Percentiles rank a stretch among this genome's conserved stretches.
Evolutionary conservation across 1,140 invertebrate genomes (phyloP).

Genomic region (Tetramorium simillimum): DNA sequence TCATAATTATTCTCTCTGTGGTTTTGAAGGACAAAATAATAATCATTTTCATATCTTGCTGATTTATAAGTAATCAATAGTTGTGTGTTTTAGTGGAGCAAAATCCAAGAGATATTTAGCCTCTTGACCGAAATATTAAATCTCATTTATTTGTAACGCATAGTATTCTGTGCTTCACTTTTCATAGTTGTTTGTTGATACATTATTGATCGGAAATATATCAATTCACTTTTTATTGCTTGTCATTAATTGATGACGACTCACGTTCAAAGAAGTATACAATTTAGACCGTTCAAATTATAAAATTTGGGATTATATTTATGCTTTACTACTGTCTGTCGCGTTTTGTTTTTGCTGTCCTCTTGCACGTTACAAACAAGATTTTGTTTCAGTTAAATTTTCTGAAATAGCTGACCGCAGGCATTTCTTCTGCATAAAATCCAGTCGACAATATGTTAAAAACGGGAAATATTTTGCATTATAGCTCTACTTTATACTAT

Average conservation of each 20-base stretch:
- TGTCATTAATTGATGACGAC: not conserved
- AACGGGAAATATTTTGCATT: not conserved
- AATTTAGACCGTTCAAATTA: not conserved
- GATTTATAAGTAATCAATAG: not conserved
- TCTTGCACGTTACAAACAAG: not conserved
- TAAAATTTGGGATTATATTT: not conserved
- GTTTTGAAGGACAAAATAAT: not conserved
- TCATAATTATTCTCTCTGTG: not conserved
- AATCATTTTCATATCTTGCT: not conserved
- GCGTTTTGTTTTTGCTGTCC: not conserved
- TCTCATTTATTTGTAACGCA: not conserved
- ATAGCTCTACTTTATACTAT: not conserved
- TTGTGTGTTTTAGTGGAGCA: not conserved
- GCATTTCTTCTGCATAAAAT: not conserved
- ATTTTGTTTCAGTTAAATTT: not conserved
- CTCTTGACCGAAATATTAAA: not conserved
- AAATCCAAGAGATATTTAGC: not conserved
- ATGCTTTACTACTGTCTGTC: no score
- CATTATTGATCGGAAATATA: not conserved
- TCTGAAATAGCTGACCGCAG: not conserved
- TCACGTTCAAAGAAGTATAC: not conserved
- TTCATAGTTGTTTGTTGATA: not conserved
- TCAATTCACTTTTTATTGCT: not conserved
- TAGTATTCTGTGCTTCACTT: not conserved
- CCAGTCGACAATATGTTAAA: not conserved